phyloP scores from a whole-genome alignment of 2,797 vertebrate species.

The Pelochelys cantorii region DNA sequence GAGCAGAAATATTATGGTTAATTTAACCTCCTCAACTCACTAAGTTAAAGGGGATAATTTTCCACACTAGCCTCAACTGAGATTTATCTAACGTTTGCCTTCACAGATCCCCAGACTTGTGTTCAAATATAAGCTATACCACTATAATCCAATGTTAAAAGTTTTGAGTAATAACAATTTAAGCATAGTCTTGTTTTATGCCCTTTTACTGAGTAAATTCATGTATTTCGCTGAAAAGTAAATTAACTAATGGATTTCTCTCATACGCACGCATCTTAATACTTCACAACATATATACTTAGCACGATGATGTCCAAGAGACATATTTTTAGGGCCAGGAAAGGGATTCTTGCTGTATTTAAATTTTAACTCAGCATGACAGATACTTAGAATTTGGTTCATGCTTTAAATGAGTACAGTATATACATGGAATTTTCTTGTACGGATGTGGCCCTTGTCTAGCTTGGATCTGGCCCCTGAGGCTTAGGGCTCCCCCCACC shows the following conservation, averaged over 20 bases:
- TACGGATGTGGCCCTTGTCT: too few species aligned
- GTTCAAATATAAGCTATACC: not conserved
- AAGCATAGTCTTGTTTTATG: not conserved
- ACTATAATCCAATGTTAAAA: not conserved
- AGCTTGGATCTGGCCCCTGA: too few species aligned
- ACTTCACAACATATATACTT: not conserved
- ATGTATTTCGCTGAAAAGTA: not conserved
- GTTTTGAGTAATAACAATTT: not conserved
- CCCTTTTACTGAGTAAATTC: constrained; percentile 33
- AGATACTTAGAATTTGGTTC: not conserved
- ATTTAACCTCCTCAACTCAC: constrained; percentile 2
- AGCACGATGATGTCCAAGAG: not conserved
- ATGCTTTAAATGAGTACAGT: too few species aligned
- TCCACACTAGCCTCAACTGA: not conserved
- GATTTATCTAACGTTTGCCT: constrained; percentile 8
- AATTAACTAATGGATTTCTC: not conserved
- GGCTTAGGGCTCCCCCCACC: too few species aligned
- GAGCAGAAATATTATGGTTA: constrained; percentile 28
- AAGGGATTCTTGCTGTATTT: fast-evolving
- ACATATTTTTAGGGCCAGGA: not conserved
- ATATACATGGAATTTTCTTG: not conserved
- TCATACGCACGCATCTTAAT: not conserved
- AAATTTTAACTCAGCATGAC: not conserved
- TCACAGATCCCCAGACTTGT: not conserved
- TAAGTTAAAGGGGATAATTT: not conserved